Base-by-base conservation (phyloP, 2,888 invertebrate species). In the Serripes groenlandicus region DNA sequence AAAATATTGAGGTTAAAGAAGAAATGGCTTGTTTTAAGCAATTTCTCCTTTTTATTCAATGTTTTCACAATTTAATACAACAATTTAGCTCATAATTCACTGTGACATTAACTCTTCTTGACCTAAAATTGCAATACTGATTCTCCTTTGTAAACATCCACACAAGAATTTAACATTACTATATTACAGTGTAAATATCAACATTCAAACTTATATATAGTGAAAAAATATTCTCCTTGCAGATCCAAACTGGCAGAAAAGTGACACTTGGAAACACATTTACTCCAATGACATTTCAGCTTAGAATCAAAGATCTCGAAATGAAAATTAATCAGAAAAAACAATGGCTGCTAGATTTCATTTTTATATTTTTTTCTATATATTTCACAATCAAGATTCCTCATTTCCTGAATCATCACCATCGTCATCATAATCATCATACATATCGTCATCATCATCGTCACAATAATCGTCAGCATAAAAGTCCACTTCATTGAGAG, bases 391-490 rank as follows among this genome's bases (percentile, higher is more conserved):
- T 92, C 92, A 92, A 79, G 90, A 91, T 70, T 92, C 92, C 58
- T 91, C 92, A 75, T 92, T 92, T 58, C 92, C 92, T 54, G 92
- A 92, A 87, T 92, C 92, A 69, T 92, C 91, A 80, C 92, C 92
- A 82, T 92, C 92, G 70, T 91, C 92, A 56, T 87, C 88, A 85
- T 90, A 90, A 56, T 90, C 89, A 71, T 92, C 91, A 35, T 88
- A 89, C 72, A 89, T 90, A 72, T 90, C 88, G 58, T 90, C 92
- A 80, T 91, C 92, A 75, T 88, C 91, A 87, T 91, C 92, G 81
- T 89, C 90, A 73, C 88, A 91, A 83, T 92, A 90, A 81, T 91
- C 91, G 81, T 92, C 91, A 80, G 92, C 92, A 79, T 92, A 92
- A 79, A 90, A 92, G 83, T 92, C 92, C 66, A 92, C 90, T 75